Base-by-base conservation (phyloP, 2,113 vertebrate species). In the Oncorhynchus nerka region DNA sequence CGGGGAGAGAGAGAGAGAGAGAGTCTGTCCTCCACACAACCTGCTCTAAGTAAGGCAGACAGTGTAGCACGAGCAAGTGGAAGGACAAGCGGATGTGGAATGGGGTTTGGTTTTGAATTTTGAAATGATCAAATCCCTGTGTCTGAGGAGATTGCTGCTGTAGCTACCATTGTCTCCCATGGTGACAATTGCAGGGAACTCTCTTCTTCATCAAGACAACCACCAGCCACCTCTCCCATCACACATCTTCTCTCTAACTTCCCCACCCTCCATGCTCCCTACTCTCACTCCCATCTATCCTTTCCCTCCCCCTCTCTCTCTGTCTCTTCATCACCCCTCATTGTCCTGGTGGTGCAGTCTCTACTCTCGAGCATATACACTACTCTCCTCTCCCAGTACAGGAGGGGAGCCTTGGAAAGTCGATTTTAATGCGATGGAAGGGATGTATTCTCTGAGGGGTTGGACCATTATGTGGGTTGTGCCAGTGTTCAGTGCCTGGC, bases 41-140 rank as follows among this genome's bases (percentile, higher is more conserved):
- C 75, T 72, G 86, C 79, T 78, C 59, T 62, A 7, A 15, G n/a
- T n/a, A 61, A 62, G n/a, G 78, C 69, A 75, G 77, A 85, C 82
- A 85, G 88, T 84, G 80, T 80, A 20, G 83, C 86, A 81, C 16
- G 24, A 79, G 78, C 26, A 71, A 71, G 71, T 57, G 74, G 34
- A 71, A 1, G 4, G 2, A 74, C 45, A 19, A 68, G 75, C 78
- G 76, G 74, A 79, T 80, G 83, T 64, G 68, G 62, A 34, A 68
- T 51, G 80, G 70, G 76, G 20, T 78, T 78, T 70, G 80, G 83
- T 85, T 55, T 19, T 84, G 85, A 70, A 88, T 90, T 91, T 89
- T 89, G 79, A 83, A 91, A 87, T 88, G 81, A 88, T 91, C 86
- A 87, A 84, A 91, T 89, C 89, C 82, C 75, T 77, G 48, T 74